Conservation (phyloP, 2,113 vertebrate species). For the Gallinago media region DNA sequence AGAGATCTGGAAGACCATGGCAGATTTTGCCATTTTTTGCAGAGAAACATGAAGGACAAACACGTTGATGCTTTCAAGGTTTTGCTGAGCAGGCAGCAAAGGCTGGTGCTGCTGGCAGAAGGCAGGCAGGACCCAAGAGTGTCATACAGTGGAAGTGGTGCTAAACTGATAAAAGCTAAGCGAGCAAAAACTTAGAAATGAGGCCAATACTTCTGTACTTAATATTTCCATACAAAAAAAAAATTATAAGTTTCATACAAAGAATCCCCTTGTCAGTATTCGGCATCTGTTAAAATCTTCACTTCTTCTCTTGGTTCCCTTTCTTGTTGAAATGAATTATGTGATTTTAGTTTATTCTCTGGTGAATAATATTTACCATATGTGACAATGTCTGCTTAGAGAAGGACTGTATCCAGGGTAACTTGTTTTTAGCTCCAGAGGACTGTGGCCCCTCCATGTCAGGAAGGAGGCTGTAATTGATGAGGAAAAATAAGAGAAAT, state of each 20-base stretch:
- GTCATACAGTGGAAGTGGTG: not conserved
- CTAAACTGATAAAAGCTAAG: not conserved
- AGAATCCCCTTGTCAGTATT: not conserved
- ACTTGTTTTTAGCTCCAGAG: slow-evolving; percentile 1
- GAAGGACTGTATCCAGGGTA: not conserved
- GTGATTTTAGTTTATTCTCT: slow-evolving; percentile 28
- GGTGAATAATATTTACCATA: slow-evolving; percentile 35
- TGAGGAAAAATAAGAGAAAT: slow-evolving; percentile 21
- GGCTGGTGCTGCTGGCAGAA: not conserved
- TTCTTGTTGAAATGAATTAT: slow-evolving; percentile 34
- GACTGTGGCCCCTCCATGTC: not conserved
- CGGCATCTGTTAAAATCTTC: slow-evolving; percentile 41
- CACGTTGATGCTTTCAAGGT: rapidly evolving
- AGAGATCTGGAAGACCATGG: not conserved
- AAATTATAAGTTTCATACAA: not conserved
- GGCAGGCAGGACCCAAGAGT: not conserved
- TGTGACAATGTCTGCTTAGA: slow-evolving; percentile 22
- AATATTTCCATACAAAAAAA: not conserved
- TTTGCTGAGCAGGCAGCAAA: not conserved
- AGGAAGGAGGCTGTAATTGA: slow-evolving; percentile 48
- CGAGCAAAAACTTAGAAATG: not conserved
- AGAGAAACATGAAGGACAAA: not conserved
- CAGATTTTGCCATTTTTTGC: not conserved
- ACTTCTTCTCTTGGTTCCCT: not conserved
- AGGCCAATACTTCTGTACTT: not conserved